Evolutionary conservation across 2,888 invertebrate species (phyloP).

Genomic region (Hyposoter dolosus): DNA sequence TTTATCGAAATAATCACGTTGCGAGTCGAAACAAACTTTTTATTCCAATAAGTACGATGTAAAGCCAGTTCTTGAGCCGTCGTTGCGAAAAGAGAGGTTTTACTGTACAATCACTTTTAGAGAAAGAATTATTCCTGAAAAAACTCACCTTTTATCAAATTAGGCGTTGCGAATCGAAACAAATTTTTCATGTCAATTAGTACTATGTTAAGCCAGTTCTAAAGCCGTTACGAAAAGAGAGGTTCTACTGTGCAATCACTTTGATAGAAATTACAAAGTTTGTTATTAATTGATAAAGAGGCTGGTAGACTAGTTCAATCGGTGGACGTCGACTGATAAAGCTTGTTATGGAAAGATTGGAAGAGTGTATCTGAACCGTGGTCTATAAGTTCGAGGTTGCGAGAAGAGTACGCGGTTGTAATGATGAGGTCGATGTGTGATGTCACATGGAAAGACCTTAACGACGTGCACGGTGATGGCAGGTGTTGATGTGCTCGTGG

Average conservation of each 20-base stretch:
- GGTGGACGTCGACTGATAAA: background rate
- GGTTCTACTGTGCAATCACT: background rate
- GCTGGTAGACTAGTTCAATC: background rate
- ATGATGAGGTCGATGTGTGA: constrained; percentile 19
- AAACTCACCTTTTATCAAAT: background rate
- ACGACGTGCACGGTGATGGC: background rate
- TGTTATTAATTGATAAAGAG: background rate
- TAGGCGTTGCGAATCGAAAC: background rate
- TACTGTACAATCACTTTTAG: too few species aligned
- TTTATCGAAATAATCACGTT: background rate
- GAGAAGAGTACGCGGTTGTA: background rate
- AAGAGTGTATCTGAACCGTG: background rate
- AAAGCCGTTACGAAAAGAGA: too few species aligned
- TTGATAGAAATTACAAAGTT: background rate
- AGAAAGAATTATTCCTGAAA: background rate
- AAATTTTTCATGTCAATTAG: too few species aligned
- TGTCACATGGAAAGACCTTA: constrained; percentile 2
- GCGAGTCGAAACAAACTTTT: background rate
- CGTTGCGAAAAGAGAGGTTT: too few species aligned
- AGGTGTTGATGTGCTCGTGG: background rate
- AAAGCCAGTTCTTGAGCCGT: too few species aligned
- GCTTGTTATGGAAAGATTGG: background rate
- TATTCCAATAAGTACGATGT: too few species aligned
- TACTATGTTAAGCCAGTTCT: too few species aligned
- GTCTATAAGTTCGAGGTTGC: background rate